Evolutionary conservation across 2,797 vertebrate genomes (phyloP), one percentile per base, ranked within the genome.

Genomic region (Crypturellus tataupa): DNA sequence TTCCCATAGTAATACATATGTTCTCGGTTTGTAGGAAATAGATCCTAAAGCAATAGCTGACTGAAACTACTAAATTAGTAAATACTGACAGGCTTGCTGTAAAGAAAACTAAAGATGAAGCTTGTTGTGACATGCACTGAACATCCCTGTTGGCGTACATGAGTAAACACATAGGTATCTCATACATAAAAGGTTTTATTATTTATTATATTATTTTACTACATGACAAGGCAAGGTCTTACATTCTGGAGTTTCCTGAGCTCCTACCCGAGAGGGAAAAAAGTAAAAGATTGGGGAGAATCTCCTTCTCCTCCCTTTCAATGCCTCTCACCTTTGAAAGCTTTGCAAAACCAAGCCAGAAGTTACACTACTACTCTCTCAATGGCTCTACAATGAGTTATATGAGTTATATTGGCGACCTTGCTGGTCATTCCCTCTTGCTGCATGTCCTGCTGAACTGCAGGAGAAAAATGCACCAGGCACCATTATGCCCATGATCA

Each of bases 51-150:
- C 60, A 85, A 70, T 56, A 76, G 55, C 62, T 59, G 40, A 81
- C 42, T 55, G 39, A 85, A 77, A 90, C 51, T 60, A 42, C 68
- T 75, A 82, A 89, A 93, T 71, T 88, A 85, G 10, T 82, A 85
- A 75, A 44, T 37, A 71, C 39, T 63, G 71, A 60, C 84, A 46
- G 35, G 51, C 17, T 24, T 81, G 37, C n/a, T 72, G 40, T 75
- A 80, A 70, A 65, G 83, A 51, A 69, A 8, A 56, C 21, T 80
- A 24, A 90, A 93, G 35, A 64, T 77, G 27, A 23, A 24, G 15
- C 73, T 77, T 79, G 25, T 67, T 82, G 51, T 20, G 49, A 69
- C 37, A 78, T 42, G 46, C 72, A 47, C 69, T 56, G 80, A 83
- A 59, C 27, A 69, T 51, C 75, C 29, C 59, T 35, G 37, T 64